Conservation (phyloP, 2,113 vertebrate species). For the Hemiscyllium ocellatum region DNA sequence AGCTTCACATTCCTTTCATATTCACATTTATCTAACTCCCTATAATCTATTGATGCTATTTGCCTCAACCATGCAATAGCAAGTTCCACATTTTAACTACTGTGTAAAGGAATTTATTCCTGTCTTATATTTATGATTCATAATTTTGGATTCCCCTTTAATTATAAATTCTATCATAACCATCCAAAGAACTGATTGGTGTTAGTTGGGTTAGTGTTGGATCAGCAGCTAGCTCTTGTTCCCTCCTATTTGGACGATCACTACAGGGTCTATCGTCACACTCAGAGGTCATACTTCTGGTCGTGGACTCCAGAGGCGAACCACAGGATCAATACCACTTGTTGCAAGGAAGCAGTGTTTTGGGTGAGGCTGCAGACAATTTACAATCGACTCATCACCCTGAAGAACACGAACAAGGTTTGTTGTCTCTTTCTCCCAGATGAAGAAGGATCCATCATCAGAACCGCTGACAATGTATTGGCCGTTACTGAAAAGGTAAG, state of each 20-base stretch:
- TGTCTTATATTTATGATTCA: background rate
- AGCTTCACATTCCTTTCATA: background rate
- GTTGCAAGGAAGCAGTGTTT: conserved; percentile 96
- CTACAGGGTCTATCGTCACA: background rate
- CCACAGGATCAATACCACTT: conserved; percentile 92
- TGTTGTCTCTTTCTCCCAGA: conserved; percentile 98
- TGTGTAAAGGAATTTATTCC: background rate
- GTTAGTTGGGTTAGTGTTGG: background rate
- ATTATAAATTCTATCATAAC: background rate
- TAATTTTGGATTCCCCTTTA: background rate
- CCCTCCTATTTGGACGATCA: background rate
- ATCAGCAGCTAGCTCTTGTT: background rate
- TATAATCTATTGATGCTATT: background rate
- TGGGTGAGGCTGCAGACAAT: conserved; percentile 94
- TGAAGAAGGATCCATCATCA: conserved; percentile 96
- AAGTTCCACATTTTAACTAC: background rate
- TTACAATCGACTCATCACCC: conserved; percentile 95
- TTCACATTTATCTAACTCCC: background rate
- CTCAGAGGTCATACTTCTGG: conserved; percentile 68
- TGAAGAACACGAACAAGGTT: conserved; percentile 92
- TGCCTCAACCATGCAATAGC: background rate
- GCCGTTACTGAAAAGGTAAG: conserved; percentile 69
- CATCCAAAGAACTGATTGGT: background rate
- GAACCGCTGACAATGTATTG: conserved; percentile 97
- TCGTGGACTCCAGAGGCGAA: conserved; percentile 89